phyloP scores from a whole-genome alignment of 2,113 vertebrate genomes.

The Conger conger region DNA sequence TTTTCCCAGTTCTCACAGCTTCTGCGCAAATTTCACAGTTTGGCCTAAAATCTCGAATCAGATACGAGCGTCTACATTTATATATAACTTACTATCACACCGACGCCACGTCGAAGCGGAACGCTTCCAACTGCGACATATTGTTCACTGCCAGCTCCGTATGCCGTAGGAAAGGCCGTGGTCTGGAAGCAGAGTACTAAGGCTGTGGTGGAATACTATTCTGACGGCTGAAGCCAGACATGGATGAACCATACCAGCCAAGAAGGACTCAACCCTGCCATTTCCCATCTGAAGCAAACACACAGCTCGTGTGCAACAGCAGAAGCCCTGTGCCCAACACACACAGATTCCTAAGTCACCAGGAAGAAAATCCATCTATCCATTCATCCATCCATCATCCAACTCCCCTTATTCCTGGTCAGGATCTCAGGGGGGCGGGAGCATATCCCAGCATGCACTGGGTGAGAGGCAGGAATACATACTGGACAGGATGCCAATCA shows the following conservation, averaged over 20 bases:
- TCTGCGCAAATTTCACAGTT: slow-evolving; percentile 38
- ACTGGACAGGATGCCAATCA: too few relatives aligned
- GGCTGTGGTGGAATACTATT: slow-evolving; percentile 34
- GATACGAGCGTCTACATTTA: slow-evolving; percentile 24
- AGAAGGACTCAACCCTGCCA: not conserved
- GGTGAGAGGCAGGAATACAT: too few relatives aligned
- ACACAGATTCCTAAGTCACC: not conserved
- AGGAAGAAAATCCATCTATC: too few relatives aligned
- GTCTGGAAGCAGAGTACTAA: not conserved
- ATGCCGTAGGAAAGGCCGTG: slow-evolving; percentile 45
- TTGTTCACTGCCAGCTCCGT: slow-evolving; percentile 56
- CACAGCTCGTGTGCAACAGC: not conserved
- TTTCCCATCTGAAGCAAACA: not conserved
- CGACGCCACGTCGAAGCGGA: slow-evolving; percentile 48
- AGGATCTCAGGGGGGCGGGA: too few relatives aligned
- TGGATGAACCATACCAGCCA: not conserved
- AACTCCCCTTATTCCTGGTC: too few relatives aligned
- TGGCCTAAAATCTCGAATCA: slow-evolving; percentile 1
- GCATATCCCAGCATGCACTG: too few relatives aligned
- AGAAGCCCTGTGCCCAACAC: too few relatives aligned
- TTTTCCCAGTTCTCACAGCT: slow-evolving; percentile 25
- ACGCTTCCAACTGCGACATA: slow-evolving; percentile 56
- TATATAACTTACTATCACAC: slow-evolving; percentile 49
- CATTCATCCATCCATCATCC: too few relatives aligned
- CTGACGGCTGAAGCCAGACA: not conserved